Conservation (phyloP, 2,888 invertebrate species). For the Danaus chrysippus region DNA sequence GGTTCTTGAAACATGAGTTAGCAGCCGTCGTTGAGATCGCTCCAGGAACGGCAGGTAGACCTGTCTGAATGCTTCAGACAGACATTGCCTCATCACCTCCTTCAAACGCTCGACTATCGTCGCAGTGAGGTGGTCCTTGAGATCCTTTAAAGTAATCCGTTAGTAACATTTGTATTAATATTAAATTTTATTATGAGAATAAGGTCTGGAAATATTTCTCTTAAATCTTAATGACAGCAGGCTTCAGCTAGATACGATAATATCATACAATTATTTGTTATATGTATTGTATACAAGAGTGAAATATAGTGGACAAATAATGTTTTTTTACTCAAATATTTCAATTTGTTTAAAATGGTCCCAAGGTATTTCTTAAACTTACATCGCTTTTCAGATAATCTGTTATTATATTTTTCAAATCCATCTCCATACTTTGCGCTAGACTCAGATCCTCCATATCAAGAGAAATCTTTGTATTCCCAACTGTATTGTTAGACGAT, state of each 20-base stretch:
- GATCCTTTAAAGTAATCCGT: slow-evolving; percentile 41
- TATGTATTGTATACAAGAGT: neutral
- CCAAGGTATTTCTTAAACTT: slow-evolving; percentile 21
- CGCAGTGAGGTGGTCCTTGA: slow-evolving; percentile 51
- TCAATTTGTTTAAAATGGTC: too few relatives aligned
- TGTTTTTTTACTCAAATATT: neutral
- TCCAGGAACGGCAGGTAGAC: slow-evolving; percentile 53
- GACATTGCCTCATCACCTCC: slow-evolving; percentile 43
- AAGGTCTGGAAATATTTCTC: neutral
- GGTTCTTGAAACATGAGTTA: slow-evolving; percentile 44
- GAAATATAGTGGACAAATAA: neutral
- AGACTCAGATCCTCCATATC: slow-evolving; percentile 49
- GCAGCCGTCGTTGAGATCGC: slow-evolving; percentile 51
- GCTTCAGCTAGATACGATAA: too few relatives aligned
- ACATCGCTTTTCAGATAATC: slow-evolving; percentile 60
- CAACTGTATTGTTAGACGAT: slow-evolving; percentile 42
- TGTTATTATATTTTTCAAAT: slow-evolving; percentile 45
- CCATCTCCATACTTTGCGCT: slow-evolving; percentile 41
- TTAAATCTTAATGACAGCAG: too few relatives aligned
- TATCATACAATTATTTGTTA: too few relatives aligned
- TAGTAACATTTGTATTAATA: neutral
- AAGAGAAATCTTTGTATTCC: slow-evolving; percentile 35
- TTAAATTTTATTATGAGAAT: neutral
- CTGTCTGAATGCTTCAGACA: slow-evolving; percentile 48
- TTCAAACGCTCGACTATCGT: slow-evolving; percentile 50